Conservation (phyloP, 2,797 vertebrate species). For the Crocidura indochinensis region DNA sequence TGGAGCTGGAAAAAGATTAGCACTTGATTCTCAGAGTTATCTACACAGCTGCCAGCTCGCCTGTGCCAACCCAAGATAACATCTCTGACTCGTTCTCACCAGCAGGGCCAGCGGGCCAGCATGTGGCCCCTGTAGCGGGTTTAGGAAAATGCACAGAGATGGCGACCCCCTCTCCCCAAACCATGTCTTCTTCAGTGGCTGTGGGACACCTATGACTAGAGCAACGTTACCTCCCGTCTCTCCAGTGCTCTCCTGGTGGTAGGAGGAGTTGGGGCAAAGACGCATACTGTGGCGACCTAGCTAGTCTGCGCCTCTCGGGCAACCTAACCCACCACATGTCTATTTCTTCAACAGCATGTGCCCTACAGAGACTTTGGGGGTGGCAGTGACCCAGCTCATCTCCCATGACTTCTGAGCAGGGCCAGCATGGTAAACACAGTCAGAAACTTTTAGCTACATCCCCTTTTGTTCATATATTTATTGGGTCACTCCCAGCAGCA, state of each 20-base stretch:
- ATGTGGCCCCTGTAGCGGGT: constrained; percentile 75
- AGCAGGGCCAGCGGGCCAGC: constrained; percentile 46
- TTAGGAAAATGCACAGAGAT: constrained; percentile 64
- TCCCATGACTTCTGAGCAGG: background rate
- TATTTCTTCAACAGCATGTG: constrained; percentile 16
- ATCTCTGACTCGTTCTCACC: constrained; percentile 83
- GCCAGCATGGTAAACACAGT: background rate
- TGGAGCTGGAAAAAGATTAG: constrained; percentile 87
- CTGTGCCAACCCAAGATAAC: constrained; percentile 79
- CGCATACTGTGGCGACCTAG: no score
- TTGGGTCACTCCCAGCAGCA: background rate
- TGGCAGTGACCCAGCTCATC: no score
- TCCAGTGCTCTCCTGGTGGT: no score
- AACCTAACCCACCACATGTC: background rate
- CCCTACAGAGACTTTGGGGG: background rate
- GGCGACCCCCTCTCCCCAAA: background rate
- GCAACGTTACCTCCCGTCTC: no score
- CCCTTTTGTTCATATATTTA: background rate
- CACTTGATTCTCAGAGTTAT: constrained; percentile 73
- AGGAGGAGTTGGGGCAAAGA: no score
- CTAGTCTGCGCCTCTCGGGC: no score
- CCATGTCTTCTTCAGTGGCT: constrained; percentile 41
- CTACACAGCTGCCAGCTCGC: constrained; percentile 53
- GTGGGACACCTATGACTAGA: background rate
- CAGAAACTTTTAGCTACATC: background rate